Conservation (phyloP, 1,140 invertebrate genomes). For the Drosophila dunni region DNA sequence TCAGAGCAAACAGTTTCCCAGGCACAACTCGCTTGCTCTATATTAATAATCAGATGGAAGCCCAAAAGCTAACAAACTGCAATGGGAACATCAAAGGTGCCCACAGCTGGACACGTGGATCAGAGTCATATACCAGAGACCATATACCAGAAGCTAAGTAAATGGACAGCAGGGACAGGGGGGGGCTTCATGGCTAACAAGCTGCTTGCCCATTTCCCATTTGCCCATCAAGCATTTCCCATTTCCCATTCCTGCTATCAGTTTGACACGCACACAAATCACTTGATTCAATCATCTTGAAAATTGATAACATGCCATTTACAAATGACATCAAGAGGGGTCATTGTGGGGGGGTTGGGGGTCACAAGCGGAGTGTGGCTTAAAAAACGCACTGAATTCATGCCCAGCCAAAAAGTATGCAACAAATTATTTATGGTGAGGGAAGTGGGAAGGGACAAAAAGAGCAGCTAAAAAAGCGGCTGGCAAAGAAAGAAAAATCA, state of each 20-base stretch:
- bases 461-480: constrained; percentile 38
- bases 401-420: constrained; percentile 55
- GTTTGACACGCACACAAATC: constrained; percentile 80
- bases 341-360: not conserved
- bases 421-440: constrained; percentile 79
- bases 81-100: constrained; percentile 45
- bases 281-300: constrained; percentile 84
- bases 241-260: not conserved
- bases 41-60: constrained; percentile 53
- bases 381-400: constrained; percentile 62
- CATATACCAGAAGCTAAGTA: constrained; percentile 21
- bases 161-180: not conserved
- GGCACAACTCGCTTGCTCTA: constrained; percentile 7
- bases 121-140: not conserved
- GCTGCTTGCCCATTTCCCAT: not conserved
- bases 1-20: constrained; percentile 50
- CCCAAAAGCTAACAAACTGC: constrained; percentile 66
- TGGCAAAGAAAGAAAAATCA: constrained; percentile 51
- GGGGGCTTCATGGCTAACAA: constrained; percentile 1
- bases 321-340: constrained; percentile 76
- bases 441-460: not conserved
- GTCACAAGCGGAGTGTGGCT: not conserved
- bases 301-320: constrained; percentile 85
- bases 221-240: not conserved
- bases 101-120: constrained; percentile 51